Evolutionary conservation across 2,113 vertebrate species (phyloP).

Genomic region (Progne subis): DNA sequence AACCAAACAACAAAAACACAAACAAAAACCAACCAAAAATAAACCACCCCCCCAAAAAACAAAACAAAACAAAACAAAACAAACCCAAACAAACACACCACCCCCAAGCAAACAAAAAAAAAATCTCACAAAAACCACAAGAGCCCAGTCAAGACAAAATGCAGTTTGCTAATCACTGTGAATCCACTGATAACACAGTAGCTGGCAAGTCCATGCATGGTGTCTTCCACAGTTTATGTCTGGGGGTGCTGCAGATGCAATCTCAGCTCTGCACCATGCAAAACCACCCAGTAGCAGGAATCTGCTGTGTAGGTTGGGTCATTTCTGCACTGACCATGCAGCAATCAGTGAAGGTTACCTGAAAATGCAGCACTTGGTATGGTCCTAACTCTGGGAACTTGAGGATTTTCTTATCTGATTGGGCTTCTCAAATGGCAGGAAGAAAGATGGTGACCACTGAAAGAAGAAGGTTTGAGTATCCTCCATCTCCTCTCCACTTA

Average conservation of each 20-base stretch:
- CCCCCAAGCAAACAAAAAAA: no score
- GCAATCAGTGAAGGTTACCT: not conserved
- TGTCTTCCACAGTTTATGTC: not conserved
- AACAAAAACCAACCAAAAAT: no score
- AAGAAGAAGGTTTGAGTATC: not conserved
- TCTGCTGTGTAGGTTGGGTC: not conserved
- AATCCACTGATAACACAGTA: not conserved
- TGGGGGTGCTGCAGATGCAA: not conserved
- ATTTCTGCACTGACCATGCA: not conserved
- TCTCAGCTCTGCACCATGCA: not conserved
- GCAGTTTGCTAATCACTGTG: not conserved
- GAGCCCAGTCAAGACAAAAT: not conserved
- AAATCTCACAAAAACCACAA: not conserved
- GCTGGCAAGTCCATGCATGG: not conserved
- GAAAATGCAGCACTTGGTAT: not conserved
- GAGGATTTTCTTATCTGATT: not conserved
- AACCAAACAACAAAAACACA: no score
- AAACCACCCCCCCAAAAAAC: not conserved
- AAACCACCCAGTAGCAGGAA: not conserved
- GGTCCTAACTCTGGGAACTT: not conserved
- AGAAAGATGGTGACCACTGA: not conserved
- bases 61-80: not conserved
- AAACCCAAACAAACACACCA: not conserved
- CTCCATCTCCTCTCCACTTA: not conserved
- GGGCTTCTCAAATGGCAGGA: not conserved